A percentile compares a stretch with the other conserved stretches of the same genome.
These are phyloP conservation scores for Hippopotamus amphibius DNA, from an alignment of 2,113 vertebrate genomes.

Conservation along the genomic window DNA sequence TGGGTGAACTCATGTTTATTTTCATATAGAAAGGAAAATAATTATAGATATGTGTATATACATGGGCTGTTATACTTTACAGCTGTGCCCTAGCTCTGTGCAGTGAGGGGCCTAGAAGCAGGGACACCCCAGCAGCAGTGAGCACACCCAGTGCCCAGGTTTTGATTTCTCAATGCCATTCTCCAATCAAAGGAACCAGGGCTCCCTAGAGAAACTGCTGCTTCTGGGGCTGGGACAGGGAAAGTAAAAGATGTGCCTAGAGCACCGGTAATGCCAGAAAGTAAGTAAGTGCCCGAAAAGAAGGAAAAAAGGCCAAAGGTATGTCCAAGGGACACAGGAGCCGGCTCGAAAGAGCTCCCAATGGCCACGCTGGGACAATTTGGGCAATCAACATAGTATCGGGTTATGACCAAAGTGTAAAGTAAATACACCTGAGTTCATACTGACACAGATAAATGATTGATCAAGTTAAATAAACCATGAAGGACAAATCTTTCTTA, in stretches of 20 bases:
- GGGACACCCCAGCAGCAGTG: accelerated
- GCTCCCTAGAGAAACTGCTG: background rate
- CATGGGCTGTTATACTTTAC: accelerated
- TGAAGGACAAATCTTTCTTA: background rate
- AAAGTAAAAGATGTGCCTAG: background rate
- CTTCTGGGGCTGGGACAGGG: background rate
- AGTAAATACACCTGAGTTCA: background rate
- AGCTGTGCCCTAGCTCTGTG: background rate
- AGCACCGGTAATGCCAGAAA: background rate
- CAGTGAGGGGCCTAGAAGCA: background rate
- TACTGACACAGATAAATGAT: background rate
- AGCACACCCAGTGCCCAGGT: background rate
- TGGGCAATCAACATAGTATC: accelerated
- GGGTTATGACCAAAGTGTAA: background rate
- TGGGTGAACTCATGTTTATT: background rate
- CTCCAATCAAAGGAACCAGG: background rate
- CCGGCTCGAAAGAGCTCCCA: background rate
- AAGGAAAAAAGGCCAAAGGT: background rate
- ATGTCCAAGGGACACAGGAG: accelerated
- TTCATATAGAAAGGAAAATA: background rate
- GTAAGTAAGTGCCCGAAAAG: background rate
- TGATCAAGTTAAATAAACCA: background rate
- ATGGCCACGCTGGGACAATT: background rate
- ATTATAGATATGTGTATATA: background rate
- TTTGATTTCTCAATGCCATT: background rate